These are phyloP conservation scores for Pelusios castaneus DNA, from an alignment of 2,113 vertebrate species.

Conservation along the genomic window DNA sequence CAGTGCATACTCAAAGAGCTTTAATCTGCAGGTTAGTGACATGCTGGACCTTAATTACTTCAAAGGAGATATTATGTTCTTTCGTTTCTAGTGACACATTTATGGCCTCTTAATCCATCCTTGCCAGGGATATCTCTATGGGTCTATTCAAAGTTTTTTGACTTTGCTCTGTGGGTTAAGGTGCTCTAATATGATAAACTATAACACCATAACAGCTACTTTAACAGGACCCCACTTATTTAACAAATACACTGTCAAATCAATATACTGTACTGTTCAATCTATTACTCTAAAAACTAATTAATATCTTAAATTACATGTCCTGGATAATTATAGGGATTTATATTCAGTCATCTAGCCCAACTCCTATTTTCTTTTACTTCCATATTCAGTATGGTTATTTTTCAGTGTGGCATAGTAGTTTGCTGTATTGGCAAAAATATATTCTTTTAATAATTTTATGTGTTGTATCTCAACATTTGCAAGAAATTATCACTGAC, in stretches of 20 bases:
- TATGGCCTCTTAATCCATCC: neutral
- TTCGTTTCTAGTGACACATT: neutral
- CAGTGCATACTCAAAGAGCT: neutral
- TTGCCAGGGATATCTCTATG: neutral
- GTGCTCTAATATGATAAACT: neutral
- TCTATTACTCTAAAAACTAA: neutral
- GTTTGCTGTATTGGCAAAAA: neutral
- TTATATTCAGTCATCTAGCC: neutral
- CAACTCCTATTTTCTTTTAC: neutral
- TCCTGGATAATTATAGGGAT: fast-evolving
- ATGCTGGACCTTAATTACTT: neutral
- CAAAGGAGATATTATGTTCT: neutral
- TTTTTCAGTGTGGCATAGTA: neutral
- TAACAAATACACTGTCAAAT: neutral
- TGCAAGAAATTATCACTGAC: neutral
- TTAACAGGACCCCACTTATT: neutral
- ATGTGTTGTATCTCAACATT: neutral
- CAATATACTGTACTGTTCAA: neutral
- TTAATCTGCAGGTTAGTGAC: neutral
- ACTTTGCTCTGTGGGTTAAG: neutral
- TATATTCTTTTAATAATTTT: neutral
- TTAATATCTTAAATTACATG: neutral
- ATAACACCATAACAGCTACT: neutral
- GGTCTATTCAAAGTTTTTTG: neutral
- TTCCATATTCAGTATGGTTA: neutral